phyloP scores from a whole-genome alignment of 2,888 invertebrate species.

The Luperina testacea region DNA sequence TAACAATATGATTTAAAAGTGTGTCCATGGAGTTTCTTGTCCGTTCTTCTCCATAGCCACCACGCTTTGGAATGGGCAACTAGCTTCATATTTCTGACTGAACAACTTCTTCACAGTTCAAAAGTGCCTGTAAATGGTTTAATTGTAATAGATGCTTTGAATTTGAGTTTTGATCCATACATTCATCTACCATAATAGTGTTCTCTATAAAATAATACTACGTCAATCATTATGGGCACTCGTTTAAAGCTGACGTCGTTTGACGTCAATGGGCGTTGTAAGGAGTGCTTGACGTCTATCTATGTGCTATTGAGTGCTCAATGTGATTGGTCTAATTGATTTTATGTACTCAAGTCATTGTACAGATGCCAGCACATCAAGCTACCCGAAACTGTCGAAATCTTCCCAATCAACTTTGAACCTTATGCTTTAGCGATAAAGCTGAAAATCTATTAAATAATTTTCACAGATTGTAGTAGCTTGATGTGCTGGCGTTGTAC shows the following conservation, averaged over 20 bases:
- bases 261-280: conserved; percentile 43
- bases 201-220: background rate
- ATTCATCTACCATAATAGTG: background rate
- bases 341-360: conserved; percentile 13
- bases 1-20: background rate
- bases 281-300: conserved; percentile 34
- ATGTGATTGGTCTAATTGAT: conserved; percentile 15
- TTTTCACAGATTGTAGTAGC: no score
- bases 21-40: background rate
- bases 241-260: conserved; percentile 11
- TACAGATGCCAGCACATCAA: no score
- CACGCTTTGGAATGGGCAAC: background rate
- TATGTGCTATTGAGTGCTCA: background rate
- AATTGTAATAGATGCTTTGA: background rate
- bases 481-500: background rate
- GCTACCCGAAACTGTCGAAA: no score
- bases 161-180: background rate
- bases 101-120: background rate
- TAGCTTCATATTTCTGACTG: no score
- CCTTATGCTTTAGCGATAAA: no score
- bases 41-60: background rate
- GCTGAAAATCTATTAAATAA: no score
- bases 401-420: no score
- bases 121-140: no score
- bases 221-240: conserved; percentile 19